Evolutionary conservation across 2,797 vertebrate species (phyloP).

Genomic region (Argya squamiceps): DNA sequence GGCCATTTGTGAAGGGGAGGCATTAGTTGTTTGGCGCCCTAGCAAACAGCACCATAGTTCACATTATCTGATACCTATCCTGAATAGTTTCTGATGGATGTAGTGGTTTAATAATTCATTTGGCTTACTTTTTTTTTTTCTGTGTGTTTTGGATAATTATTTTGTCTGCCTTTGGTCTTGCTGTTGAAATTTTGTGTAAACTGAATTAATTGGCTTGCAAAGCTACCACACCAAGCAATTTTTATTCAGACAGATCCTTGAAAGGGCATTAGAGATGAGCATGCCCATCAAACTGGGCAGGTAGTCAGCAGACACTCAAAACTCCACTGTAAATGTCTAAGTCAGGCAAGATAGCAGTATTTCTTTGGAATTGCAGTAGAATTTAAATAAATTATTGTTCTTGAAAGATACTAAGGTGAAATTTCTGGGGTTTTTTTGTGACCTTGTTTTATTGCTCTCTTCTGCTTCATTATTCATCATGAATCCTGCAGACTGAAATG

Average conservation of each 20-base stretch:
- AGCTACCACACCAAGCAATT: neutral
- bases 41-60: rapidly evolving
- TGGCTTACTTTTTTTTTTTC: neutral
- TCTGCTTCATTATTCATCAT: neutral
- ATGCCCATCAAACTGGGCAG: neutral
- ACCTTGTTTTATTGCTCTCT: neutral
- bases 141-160: neutral
- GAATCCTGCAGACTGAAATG: neutral
- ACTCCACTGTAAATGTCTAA: neutral
- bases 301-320: neutral
- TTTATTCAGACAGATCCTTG: neutral
- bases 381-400: neutral
- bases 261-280: neutral
- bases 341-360: neutral
- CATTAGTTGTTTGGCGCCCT: neutral
- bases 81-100: neutral
- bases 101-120: neutral
- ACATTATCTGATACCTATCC: neutral
- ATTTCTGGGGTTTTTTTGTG: neutral
- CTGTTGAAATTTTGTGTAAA: neutral
- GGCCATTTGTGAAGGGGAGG: neutral
- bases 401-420: neutral
- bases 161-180: neutral
- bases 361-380: neutral
- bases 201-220: neutral